A percentile compares a stretch with the other conserved stretches of the same genome.
Evolutionary conservation across 2,888 invertebrate species (phyloP).

Genomic region (Xestia sexstrigata): DNA sequence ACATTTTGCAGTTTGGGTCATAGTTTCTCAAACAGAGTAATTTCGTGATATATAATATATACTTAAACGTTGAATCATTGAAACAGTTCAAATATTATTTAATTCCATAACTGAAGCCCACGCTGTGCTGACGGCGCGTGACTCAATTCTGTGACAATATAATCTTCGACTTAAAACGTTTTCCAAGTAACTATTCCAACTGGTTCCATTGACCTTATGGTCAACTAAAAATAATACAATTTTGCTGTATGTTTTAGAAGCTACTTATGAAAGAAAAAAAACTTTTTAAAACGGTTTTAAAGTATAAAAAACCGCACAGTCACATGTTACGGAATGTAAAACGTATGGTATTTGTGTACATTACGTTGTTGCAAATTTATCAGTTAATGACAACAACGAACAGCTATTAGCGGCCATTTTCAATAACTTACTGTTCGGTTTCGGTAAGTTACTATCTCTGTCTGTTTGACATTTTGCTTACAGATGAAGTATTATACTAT

Average conservation of each 20-base stretch:
- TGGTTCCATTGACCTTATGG: constrained; percentile 18
- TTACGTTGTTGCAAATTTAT: constrained; percentile 1
- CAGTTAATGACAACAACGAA: constrained; percentile 7
- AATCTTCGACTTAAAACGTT: constrained; percentile 21
- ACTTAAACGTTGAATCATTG: not conserved
- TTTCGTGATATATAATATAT: no score
- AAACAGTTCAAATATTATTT: not conserved
- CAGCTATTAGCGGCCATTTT: not conserved
- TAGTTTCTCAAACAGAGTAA: not conserved
- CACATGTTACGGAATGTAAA: not conserved
- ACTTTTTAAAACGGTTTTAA: not conserved
- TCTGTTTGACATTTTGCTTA: no score
- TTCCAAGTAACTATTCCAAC: not conserved
- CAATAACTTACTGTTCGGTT: no score
- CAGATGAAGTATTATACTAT: no score
- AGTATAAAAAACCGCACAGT: not conserved
- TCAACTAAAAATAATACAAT: constrained; percentile 5
- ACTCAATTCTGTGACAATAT: constrained; percentile 13
- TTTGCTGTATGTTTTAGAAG: not conserved
- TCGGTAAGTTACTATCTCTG: no score
- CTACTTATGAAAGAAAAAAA: not conserved
- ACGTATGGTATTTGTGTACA: not conserved
- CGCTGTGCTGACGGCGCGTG: constrained; percentile 5
- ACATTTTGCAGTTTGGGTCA: not conserved
- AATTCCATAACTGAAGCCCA: constrained; percentile 1